phyloP scores from a whole-genome alignment of 2,888 invertebrate genomes.

The Pristionchus mayeri region DNA sequence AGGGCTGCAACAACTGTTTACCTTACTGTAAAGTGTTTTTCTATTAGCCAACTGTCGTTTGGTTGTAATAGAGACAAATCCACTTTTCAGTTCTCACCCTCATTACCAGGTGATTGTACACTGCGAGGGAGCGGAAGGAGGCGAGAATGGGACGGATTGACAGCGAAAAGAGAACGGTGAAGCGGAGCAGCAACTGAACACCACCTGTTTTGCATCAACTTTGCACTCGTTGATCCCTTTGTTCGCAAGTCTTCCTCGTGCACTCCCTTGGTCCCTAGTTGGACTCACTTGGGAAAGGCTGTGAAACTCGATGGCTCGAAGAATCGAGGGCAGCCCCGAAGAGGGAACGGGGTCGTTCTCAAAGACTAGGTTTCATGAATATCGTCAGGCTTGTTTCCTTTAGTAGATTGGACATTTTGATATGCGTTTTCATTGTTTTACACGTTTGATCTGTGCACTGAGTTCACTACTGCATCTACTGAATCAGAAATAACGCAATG shows the following conservation, averaged over 20 bases:
- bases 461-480: too few species aligned
- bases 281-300: background rate
- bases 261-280: background rate
- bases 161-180: conserved; percentile 9
- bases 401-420: too few species aligned
- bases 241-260: background rate
- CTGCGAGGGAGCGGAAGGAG: background rate
- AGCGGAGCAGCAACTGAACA: background rate
- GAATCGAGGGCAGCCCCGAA: background rate
- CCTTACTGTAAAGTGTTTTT: too few species aligned
- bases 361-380: too few species aligned
- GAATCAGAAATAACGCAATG: too few species aligned
- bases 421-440: too few species aligned
- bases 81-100: background rate
- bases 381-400: too few species aligned
- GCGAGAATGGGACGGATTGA: background rate
- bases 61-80: too few species aligned
- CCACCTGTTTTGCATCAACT: background rate
- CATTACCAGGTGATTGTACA: background rate
- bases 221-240: background rate
- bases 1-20: too few species aligned
- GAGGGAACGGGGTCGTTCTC: too few species aligned
- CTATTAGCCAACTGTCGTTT: too few species aligned
- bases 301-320: background rate
- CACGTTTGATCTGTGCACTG: too few species aligned